A percentile compares a stretch with the other conserved stretches of the same genome.
These are phyloP conservation scores for Alouatta palliata DNA, from an alignment of 2,113 vertebrate species.

Conservation along the genomic window DNA sequence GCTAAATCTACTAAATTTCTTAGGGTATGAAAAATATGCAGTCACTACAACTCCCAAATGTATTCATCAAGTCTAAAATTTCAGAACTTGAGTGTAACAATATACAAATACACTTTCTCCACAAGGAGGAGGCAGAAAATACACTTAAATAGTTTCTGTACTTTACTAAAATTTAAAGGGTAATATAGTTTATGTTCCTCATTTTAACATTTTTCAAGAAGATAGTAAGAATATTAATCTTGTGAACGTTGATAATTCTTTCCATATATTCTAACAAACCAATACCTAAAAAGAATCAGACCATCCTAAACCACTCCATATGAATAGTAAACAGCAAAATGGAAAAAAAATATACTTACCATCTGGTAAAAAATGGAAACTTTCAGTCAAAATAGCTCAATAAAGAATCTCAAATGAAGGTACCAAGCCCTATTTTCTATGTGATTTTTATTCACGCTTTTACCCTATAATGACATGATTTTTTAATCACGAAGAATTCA, in stretches of 20 bases:
- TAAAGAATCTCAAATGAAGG: slow-evolving; percentile 14
- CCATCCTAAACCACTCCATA: slow-evolving; percentile 19
- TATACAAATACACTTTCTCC: neutral
- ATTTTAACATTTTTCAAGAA: slow-evolving; percentile 59
- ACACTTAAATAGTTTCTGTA: neutral
- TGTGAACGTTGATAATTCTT: slow-evolving; percentile 56
- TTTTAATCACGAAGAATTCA: slow-evolving; percentile 9
- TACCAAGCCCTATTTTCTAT: neutral
- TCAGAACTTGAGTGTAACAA: neutral
- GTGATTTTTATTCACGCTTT: neutral
- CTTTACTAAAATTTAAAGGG: slow-evolving; percentile 45
- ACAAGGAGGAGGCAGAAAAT: slow-evolving; percentile 33
- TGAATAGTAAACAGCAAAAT: slow-evolving; percentile 59
- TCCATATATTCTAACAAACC: slow-evolving; percentile 61
- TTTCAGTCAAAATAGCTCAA: slow-evolving; percentile 32
- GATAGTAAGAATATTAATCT: slow-evolving; percentile 66
- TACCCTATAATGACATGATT: neutral
- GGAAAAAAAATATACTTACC: neutral
- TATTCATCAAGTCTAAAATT: slow-evolving; percentile 44
- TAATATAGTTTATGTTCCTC: slow-evolving; percentile 53
- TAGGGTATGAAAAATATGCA: slow-evolving; percentile 29
- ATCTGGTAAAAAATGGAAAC: slow-evolving; percentile 20
- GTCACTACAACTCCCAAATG: slow-evolving; percentile 8
- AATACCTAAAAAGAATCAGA: slow-evolving; percentile 64
- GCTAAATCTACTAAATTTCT: slow-evolving; percentile 66